phyloP scores from a whole-genome alignment of 2,888 invertebrate genomes.

The Macaria notata region DNA sequence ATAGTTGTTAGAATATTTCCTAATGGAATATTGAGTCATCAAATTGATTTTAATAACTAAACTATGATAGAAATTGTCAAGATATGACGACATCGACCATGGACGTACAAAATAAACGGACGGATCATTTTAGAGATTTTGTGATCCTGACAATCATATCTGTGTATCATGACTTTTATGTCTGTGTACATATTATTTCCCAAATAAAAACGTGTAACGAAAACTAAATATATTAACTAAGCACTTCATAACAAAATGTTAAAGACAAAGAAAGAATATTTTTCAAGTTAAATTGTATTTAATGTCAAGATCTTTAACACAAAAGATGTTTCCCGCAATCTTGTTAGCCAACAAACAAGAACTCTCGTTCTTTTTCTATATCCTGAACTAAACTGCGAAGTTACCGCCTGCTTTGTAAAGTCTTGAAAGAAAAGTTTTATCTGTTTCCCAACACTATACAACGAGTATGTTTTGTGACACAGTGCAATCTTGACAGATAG shows the following conservation, averaged over 20 bases:
- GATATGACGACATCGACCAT: background rate
- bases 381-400: slow-evolving; percentile 16
- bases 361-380: slow-evolving; percentile 17
- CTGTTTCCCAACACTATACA: slow-evolving; percentile 16
- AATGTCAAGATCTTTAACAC: background rate
- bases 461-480: slow-evolving; percentile 3
- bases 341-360: slow-evolving; percentile 24
- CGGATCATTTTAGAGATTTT: no score
- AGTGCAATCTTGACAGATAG: background rate
- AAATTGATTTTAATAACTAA: slow-evolving; percentile 3
- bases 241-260: no score
- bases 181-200: no score
- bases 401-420: slow-evolving; percentile 26
- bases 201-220: no score
- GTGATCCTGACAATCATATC: no score
- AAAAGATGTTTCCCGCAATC: slow-evolving; percentile 11
- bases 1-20: background rate
- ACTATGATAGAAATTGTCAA: no score
- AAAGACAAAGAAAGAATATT: no score
- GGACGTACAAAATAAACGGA: no score
- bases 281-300: no score
- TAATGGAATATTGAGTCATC: slow-evolving; percentile 7
- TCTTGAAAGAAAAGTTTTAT: slow-evolving; percentile 35
- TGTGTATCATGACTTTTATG: no score
- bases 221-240: no score